phyloP scores from a whole-genome alignment of 2,888 invertebrate species.

The Gari tellinella region DNA sequence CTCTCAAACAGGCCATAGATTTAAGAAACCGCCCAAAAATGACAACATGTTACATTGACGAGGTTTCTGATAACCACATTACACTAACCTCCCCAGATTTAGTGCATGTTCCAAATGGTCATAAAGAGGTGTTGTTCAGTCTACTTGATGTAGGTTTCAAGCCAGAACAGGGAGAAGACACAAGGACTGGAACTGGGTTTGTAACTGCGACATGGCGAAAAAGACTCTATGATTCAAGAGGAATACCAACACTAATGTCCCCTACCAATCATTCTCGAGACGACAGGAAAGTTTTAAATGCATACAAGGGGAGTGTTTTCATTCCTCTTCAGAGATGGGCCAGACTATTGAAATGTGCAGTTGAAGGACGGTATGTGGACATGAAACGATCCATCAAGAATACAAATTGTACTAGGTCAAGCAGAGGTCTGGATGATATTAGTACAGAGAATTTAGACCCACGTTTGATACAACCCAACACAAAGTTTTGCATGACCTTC shows the following conservation, averaged over 20 bases:
- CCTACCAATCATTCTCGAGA: constrained; percentile 2
- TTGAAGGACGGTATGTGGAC: constrained; percentile 23
- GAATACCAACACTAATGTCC: not conserved
- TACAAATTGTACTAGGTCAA: not conserved
- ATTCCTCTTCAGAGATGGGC: constrained; percentile 31
- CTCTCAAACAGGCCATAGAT: constrained; percentile 54
- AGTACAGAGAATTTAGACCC: constrained; percentile 39
- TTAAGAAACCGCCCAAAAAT: constrained; percentile 52
- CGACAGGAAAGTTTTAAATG: constrained; percentile 5
- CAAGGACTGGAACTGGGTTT: constrained; percentile 22
- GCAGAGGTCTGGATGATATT: constrained; percentile 36
- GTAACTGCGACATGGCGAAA: constrained; percentile 63
- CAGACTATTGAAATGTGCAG: constrained; percentile 21
- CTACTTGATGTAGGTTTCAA: constrained; percentile 59
- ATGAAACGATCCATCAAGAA: constrained; percentile 10
- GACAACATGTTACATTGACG: constrained; percentile 54
- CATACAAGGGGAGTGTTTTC: constrained; percentile 18
- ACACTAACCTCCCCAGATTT: constrained; percentile 59
- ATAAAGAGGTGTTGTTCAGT: constrained; percentile 56
- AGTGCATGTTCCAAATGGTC: constrained; percentile 37
- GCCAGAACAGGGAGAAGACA: constrained; percentile 44
- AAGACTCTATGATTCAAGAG: constrained; percentile 48
- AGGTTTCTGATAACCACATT: constrained; percentile 58
- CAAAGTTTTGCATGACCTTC: constrained; percentile 60
- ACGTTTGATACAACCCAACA: constrained; percentile 36